phyloP scores from a whole-genome alignment of 2,113 vertebrate genomes.

The Datnioides undecimradiatus region DNA sequence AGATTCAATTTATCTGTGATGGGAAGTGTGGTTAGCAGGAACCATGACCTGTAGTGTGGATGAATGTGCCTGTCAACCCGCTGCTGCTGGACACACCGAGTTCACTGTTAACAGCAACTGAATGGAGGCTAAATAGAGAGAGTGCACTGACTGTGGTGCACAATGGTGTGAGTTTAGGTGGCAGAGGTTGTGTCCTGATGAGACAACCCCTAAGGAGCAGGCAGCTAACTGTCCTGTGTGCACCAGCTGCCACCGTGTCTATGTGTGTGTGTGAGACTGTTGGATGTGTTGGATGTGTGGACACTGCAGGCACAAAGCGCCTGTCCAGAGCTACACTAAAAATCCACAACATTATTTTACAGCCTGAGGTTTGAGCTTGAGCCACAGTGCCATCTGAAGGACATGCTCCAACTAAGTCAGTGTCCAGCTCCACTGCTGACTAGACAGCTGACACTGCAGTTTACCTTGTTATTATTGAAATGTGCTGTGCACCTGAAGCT shows the following conservation, averaged over 20 bases:
- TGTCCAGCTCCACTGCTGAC: neutral
- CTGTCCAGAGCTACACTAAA: neutral
- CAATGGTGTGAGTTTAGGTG: neutral
- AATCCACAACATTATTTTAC: conserved; percentile 31
- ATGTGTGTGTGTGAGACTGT: neutral
- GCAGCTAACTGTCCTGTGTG: conserved; percentile 19
- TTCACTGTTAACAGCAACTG: neutral
- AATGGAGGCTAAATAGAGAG: neutral
- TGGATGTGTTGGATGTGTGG: conserved; percentile 4
- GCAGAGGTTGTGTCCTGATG: conserved; percentile 6
- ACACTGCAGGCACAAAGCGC: conserved; percentile 6
- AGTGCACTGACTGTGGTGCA: neutral
- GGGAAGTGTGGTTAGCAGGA: neutral
- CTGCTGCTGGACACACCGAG: neutral
- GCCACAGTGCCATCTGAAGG: conserved; percentile 10
- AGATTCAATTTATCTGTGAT: neutral
- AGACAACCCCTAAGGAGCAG: conserved; percentile 2
- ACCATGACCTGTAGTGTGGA: neutral
- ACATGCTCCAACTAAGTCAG: neutral
- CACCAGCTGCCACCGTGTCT: conserved; percentile 19
- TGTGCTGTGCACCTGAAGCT: neutral
- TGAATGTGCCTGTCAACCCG: neutral
- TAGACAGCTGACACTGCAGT: conserved; percentile 14
- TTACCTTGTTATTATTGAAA: neutral
- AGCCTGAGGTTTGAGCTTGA: conserved; percentile 33